A percentile compares a stretch with the other conserved stretches of the same genome.
Evolutionary conservation across 2,797 vertebrate species (phyloP).

Genomic region (Pangasius krempfi): DNA sequence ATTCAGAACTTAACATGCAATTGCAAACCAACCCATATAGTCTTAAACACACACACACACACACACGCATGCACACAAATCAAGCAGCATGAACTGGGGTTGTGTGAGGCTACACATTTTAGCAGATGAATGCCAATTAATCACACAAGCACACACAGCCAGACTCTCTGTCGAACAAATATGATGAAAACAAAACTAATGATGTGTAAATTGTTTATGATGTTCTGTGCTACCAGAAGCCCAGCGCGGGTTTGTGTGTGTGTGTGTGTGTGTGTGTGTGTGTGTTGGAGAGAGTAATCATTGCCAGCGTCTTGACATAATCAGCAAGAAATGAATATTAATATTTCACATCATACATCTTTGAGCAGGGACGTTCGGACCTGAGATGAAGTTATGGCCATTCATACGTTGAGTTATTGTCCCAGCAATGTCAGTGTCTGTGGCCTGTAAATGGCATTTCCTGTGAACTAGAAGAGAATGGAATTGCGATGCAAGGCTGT

Average conservation of each 20-base stretch:
- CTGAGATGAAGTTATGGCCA: conserved; percentile 41
- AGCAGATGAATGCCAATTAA: conserved; percentile 70
- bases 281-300: conserved; percentile 67
- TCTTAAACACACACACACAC: conserved; percentile 5
- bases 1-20: neutral
- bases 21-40: neutral
- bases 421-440: conserved; percentile 9
- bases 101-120: conserved; percentile 32
- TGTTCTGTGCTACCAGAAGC: conserved; percentile 72
- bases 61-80: conserved; percentile 4
- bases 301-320: conserved; percentile 71
- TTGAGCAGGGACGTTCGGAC: conserved; percentile 51
- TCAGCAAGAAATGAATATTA: conserved; percentile 75
- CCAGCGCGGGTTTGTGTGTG: conserved; percentile 41
- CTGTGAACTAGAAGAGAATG: conserved; percentile 23
- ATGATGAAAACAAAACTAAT: conserved; percentile 84
- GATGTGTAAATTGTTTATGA: conserved; percentile 82
- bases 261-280: conserved; percentile 9
- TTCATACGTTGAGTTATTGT: conserved; percentile 40
- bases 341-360: conserved; percentile 60
- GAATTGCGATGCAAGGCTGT: conserved; percentile 28
- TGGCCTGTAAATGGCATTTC: conserved; percentile 28
- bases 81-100: neutral
- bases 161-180: conserved; percentile 79
- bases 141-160: conserved; percentile 70